Base-by-base conservation (phyloP, 2,888 invertebrate genomes). In the Tetramorium bicarinatum region DNA sequence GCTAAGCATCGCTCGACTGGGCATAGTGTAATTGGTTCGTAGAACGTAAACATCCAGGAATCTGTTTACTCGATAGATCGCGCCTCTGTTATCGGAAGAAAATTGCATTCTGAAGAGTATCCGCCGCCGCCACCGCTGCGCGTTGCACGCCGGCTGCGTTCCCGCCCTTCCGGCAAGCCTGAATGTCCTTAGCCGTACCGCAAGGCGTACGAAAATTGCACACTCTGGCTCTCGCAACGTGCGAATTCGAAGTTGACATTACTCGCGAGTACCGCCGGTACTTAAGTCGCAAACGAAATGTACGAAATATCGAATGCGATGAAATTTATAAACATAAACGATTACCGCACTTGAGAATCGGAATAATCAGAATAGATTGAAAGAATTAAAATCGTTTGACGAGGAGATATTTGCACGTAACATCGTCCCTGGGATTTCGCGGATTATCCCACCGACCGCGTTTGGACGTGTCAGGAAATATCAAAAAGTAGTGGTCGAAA, bases 1-100 rank as follows among this genome's bases (percentile, higher is more conserved):
- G 83, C 62, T 64, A 49, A 77, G 75, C 72, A 15, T 76, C 87
- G 87, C 74, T 88, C 87, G 87, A 84, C 85, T 79, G 83, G 82
- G 69, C 87, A 54, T 79, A 81, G 71, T 64, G 75, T 64, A 62
- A 81, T 71, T 74, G 61, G 74, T 67, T 66, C 74, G 38, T 47
- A 21, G 34, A 56, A 62, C 75, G 85, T 80, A 85, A 84, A 84
- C 87, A 83, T 62, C 56, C 72, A 72, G 69, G 76, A 79, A 85
- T 85, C 85, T 80, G 79, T 83, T 85, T 81, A 81, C 85, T 56
- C 54, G 85, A 52, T 72, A 29, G 56, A 62, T 25, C 64, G 77
- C 61, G 62, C 64, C 79, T 59, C 82, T 79, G 82, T 80, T 79
- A 72, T 84, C 86, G 84, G 72, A 79, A 87, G 87, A 86, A 86